Evolutionary conservation across 2,113 vertebrate species (phyloP), one percentile per base, ranked within the genome.

Genomic region (Ictalurus furcatus): DNA sequence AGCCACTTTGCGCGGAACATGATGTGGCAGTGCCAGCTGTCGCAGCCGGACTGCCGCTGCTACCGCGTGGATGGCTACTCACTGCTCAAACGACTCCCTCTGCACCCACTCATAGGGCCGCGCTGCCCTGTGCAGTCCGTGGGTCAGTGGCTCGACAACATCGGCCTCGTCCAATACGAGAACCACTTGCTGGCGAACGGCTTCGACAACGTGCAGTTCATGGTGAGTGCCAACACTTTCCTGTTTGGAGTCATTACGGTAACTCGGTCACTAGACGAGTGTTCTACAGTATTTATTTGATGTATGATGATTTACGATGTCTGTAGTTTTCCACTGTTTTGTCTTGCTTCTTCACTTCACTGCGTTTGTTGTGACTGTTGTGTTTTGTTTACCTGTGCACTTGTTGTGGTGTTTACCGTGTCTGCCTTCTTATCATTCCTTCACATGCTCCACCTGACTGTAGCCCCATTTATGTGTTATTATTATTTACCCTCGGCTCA

Each of bases 11-110:
- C 98, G 93, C 96, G 98, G 92, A 98, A 97, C 95, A 98, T 97
- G 94, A 99, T 99, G 98, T 99, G 98, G 98, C 98, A 98, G 97
- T 99, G 98, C 96, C 98, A 99, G 97, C 97, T 98, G 95, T 99
- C 98, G 93, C 97, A 98, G 96, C 97, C 98, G 94, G 98, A 99
- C 96, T 99, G 98, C 94, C 98, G 98, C 93, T 99, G 98, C 95
- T 99, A 99, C 96, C 97, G 98, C 37, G 97, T 98, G 97, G 98
- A 99, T 89, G 98, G 98, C 94, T 98, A 98, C 95, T 99, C 98
- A 87, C 96, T 99, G 95, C 97, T 99, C 92, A 99, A 99, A 96
- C 97, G 98, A 96, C 96, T 98, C 94, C 98, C 98, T 97, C 97
- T 99, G 94, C 98, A 99, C 95, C 97, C 98, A 96, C 97, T 98